phyloP scores from a whole-genome alignment of 2,797 vertebrate genomes.

The Nyctalus aviator region DNA sequence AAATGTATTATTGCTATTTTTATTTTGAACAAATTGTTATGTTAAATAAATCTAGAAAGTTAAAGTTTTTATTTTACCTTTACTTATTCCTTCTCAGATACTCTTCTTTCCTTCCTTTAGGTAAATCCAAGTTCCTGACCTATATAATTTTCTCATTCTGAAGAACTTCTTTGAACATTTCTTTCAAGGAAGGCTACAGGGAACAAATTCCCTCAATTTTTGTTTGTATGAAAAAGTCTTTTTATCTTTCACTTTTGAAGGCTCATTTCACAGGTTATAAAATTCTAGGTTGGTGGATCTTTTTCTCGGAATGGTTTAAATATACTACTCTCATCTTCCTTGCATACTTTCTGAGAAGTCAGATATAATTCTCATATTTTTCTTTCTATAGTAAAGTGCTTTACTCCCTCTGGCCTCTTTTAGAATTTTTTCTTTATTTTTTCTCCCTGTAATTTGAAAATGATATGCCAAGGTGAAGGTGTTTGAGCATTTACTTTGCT shows the following conservation, averaged over 20 bases:
- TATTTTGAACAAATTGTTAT: slow-evolving; percentile 21
- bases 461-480: not conserved
- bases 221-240: not conserved
- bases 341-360: not conserved
- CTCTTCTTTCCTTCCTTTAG: not conserved
- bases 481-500: not conserved
- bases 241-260: not conserved
- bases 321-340: not conserved
- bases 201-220: not conserved
- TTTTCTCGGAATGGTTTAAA: not conserved
- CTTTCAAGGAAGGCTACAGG: not conserved
- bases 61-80: not conserved
- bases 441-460: not conserved
- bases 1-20: not conserved
- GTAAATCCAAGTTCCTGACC: not conserved
- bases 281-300: not conserved
- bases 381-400: not conserved
- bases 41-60: not conserved
- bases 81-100: not conserved
- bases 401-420: not conserved
- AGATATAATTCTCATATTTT: not conserved
- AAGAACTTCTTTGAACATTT: not conserved
- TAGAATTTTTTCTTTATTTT: not conserved
- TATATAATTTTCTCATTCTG: not conserved
- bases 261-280: not conserved